These are phyloP conservation scores for Peromyscus leucopus DNA, from an alignment of 2,113 vertebrate species.

Conservation along the genomic window DNA sequence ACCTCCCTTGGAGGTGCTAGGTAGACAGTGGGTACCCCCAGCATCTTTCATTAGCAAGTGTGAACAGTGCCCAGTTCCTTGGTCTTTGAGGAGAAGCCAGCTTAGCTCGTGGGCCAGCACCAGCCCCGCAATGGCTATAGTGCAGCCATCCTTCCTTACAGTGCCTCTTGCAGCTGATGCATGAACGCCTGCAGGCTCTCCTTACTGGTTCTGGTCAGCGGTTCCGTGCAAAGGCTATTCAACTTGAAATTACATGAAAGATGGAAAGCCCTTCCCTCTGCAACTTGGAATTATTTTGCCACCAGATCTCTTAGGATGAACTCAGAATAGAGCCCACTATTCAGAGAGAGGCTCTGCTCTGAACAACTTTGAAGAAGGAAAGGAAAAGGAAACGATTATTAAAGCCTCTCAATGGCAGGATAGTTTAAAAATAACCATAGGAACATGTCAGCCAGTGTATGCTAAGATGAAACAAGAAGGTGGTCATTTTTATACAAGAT, in stretches of 20 bases:
- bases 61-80: neutral
- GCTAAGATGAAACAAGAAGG: neutral
- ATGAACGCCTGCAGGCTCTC: neutral
- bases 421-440: neutral
- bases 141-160: neutral
- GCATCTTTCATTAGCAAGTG: slow-evolving; percentile 11
- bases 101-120: neutral
- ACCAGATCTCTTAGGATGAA: slow-evolving; percentile 27
- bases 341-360: slow-evolving; percentile 1
- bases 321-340: neutral
- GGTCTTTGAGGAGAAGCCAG: neutral
- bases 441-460: neutral
- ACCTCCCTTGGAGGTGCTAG: neutral
- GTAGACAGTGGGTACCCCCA: neutral
- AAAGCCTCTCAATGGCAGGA: neutral
- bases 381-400: neutral
- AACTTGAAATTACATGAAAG: neutral
- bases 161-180: neutral
- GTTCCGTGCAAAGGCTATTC: neutral
- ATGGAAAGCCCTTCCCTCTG: neutral
- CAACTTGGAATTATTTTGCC: neutral
- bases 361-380: neutral
- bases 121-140: neutral
- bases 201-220: neutral
- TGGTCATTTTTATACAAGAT: neutral